Conservation (phyloP, 2,113 vertebrate genomes). For the Antechinus stuartii region DNA sequence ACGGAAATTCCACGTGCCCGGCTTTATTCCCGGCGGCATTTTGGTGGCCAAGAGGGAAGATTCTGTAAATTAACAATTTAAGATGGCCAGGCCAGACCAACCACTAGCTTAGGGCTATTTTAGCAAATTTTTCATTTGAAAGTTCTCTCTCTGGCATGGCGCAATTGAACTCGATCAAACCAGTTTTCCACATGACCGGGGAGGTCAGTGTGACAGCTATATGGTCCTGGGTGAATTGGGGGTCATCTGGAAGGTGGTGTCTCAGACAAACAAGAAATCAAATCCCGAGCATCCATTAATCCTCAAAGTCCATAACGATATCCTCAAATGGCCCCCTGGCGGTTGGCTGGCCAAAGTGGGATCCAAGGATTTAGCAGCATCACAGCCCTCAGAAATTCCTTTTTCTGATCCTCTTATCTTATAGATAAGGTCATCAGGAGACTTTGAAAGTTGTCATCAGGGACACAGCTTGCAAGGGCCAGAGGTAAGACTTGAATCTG, state of each 20-base stretch:
- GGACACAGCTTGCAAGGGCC: background rate
- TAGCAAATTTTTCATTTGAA: background rate
- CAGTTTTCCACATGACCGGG: background rate
- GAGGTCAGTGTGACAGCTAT: background rate
- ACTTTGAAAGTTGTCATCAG: background rate
- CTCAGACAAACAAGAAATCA: background rate
- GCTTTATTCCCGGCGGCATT: slow-evolving; percentile 5
- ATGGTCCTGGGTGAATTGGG: background rate
- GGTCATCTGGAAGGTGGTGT: slow-evolving; percentile 13
- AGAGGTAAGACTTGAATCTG: background rate
- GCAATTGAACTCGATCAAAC: slow-evolving; percentile 2
- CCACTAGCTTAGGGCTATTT: slow-evolving; percentile 33
- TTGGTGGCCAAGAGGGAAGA: slow-evolving; percentile 6
- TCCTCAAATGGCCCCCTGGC: background rate
- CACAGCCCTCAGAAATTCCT: background rate
- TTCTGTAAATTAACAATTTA: slow-evolving; percentile 53
- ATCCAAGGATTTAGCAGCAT: background rate
- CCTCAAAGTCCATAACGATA: background rate
- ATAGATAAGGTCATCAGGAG: background rate
- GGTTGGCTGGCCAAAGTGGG: background rate
- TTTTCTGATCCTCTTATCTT: slow-evolving; percentile 30
- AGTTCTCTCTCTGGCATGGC: slow-evolving; percentile 31
- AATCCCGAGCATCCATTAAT: background rate
- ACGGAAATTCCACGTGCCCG: background rate
- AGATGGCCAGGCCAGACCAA: background rate